Base-by-base conservation (phyloP, 2,888 invertebrate species). In the Drosophila aldrichi region DNA sequence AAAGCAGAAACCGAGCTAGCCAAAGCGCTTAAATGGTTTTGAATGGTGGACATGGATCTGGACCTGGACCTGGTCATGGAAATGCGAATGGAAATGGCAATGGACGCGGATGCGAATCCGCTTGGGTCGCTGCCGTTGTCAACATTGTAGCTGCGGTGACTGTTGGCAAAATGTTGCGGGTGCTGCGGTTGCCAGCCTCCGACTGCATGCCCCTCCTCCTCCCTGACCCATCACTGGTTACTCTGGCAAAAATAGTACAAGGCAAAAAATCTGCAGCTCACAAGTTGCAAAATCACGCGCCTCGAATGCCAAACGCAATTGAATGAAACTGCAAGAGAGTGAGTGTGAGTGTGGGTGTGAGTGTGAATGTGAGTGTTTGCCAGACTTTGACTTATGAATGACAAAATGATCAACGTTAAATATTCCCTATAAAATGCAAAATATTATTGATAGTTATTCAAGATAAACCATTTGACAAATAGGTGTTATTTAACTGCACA, bases 231-330 rank as follows among this genome's bases (percentile, higher is more conserved):
- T 22, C 5, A 22, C 1, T 3, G 7, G 7, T 25, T 43, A 22
- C 56, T 20, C n/a, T 20, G 34, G 43, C 38, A 61, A 85, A 86
- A 82, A 83, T 81, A 79, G 86, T 83, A 61, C 69, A 79, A 70
- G 69, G 69, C 74, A 83, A 85, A 88, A 83, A 85, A 88, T 86
- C 79, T 86, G 77, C 77, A 81, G 72, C 66, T 70, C 85, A 83
- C 75, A 86, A 86, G 88, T 78, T 86, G 88, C 86, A 85, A 88
- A 85, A 85, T 85, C 85, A 85, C 88, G 85, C 86, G 86, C 86
- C 75, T 78, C 77, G 85, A 71, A 81, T 70, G 68, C 63, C 74
- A 70, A 84, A 74, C 68, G 68, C 82, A 87, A 82, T 87, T 84
- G 82, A 87, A 84, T 84, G 85, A 70, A 85, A 81, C 70, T 70